Evolutionary conservation across 2,797 vertebrate genomes (phyloP).

Genomic region (Danio tinwini): DNA sequence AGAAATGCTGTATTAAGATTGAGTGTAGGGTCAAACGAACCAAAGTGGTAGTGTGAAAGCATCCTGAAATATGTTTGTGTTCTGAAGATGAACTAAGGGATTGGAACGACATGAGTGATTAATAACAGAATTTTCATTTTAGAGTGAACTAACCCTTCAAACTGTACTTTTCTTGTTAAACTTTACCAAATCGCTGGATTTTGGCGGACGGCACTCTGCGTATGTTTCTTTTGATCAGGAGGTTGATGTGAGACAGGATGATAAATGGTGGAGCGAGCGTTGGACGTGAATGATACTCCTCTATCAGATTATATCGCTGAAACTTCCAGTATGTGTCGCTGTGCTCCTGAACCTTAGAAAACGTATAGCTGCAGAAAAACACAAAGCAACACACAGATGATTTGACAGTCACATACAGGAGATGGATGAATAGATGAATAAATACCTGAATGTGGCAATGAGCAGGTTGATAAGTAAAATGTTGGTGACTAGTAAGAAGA

Average conservation of each 20-base stretch:
- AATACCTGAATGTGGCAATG: slow-evolving; percentile 92
- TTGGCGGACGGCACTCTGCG: slow-evolving; percentile 74
- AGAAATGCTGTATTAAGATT: no score
- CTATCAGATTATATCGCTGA: slow-evolving; percentile 89
- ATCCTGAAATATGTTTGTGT: no score
- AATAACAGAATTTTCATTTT: no score
- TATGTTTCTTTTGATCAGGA: slow-evolving; percentile 78
- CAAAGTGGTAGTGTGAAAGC: no score
- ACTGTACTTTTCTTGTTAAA: no score
- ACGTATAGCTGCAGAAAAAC: slow-evolving; percentile 81
- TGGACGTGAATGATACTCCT: slow-evolving; percentile 87
- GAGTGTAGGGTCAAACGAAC: no score
- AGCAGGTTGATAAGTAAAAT: slow-evolving; percentile 91
- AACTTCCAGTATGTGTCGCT: slow-evolving; percentile 94
- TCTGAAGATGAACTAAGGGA: no score
- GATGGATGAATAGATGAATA: not conserved
- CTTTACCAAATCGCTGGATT: slow-evolving; percentile 83
- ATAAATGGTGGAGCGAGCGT: slow-evolving; percentile 90
- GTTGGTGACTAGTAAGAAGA: slow-evolving; percentile 91
- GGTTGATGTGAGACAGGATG: slow-evolving; percentile 85
- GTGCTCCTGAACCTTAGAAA: slow-evolving; percentile 86
- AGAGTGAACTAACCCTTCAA: no score
- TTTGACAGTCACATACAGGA: no score
- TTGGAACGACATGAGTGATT: no score
- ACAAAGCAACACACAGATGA: not conserved